These are phyloP conservation scores for Camponotus vicinus DNA, from an alignment of 1,140 invertebrate genomes.

Conservation along the genomic window DNA sequence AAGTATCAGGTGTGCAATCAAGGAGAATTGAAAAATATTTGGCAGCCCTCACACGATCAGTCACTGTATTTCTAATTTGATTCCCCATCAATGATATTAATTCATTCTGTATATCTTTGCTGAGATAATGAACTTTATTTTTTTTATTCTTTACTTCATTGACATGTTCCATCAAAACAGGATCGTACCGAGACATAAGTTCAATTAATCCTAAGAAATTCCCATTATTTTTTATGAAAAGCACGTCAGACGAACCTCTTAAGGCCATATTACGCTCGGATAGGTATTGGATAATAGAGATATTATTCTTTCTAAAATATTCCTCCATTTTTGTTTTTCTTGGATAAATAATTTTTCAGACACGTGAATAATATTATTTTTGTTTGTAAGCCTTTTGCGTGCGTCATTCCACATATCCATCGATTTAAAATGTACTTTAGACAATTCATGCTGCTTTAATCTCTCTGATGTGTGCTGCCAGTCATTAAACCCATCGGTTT, in stretches of 20 bases:
- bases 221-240: not conserved
- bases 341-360: not conserved
- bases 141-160: not conserved
- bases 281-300: not conserved
- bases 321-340: slow-evolving; percentile 2
- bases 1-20: not conserved
- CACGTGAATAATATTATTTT: not conserved
- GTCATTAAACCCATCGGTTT: not conserved
- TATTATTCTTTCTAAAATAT: slow-evolving; percentile 16
- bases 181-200: slow-evolving; percentile 14
- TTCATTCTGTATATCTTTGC: slow-evolving; percentile 8
- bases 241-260: not conserved
- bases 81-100: slow-evolving; percentile 1
- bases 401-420: slow-evolving; percentile 11
- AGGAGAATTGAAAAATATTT: slow-evolving; percentile 10
- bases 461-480: slow-evolving; percentile 6
- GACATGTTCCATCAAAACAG: slow-evolving; percentile 5
- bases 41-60: slow-evolving; percentile 1
- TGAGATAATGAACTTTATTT: not conserved
- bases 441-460: not conserved
- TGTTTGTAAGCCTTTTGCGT: not conserved
- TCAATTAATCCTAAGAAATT: not conserved
- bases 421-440: slow-evolving; percentile 4
- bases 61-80: slow-evolving; percentile 13
- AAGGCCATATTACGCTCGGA: not conserved